Evolutionary conservation across 1,140 invertebrate genomes (phyloP), one percentile per base, ranked within the genome.

Genomic region (Pogonus chalceus): DNA sequence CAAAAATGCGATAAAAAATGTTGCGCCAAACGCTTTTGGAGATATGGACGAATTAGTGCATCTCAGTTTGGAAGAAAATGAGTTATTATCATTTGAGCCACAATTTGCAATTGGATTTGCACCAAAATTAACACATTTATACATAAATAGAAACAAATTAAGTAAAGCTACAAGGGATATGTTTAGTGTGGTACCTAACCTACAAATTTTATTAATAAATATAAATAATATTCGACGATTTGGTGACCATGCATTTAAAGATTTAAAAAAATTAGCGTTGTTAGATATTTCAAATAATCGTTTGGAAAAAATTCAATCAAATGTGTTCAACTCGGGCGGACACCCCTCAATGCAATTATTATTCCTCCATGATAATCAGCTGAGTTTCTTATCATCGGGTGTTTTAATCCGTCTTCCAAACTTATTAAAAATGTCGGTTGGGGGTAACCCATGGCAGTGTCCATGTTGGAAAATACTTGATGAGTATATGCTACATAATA

Each of bases 401-500:
- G 47, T 60, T 18, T 48, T 58, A 10, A 26, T 55, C 21, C 50
- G 51, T 26, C 37, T 56, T 18, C 52, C 24, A n/a, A 31, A 23
- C 2, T 51, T 60, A 47, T 56, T 52, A 23, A 14, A 20, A 43
- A 55, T 58, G 0, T 46, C 52, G 4, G 24, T 60, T 1, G 52
- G 55, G 21, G 59, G 57, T 10, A 60, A 60, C 55, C 59, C 59
- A 1, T 60, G 59, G 59, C 20, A 49, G 23, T 60, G 59, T 56
- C 12, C 52, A 14, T 60, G 59, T 55, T 53, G 53, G 2, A 43
- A 58, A 20, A 7, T 51, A 23, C 31, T 60, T n/a, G 20, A 46
- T 18, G 43, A 37, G 7, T 53, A 51, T 49, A 39, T 60, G 14
- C 16, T 14, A 2, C 37, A 58, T 23, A 52, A 58, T 49, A 24